Evolutionary conservation across 1,140 invertebrate genomes (phyloP).

Genomic region (Caerostris darwini): DNA sequence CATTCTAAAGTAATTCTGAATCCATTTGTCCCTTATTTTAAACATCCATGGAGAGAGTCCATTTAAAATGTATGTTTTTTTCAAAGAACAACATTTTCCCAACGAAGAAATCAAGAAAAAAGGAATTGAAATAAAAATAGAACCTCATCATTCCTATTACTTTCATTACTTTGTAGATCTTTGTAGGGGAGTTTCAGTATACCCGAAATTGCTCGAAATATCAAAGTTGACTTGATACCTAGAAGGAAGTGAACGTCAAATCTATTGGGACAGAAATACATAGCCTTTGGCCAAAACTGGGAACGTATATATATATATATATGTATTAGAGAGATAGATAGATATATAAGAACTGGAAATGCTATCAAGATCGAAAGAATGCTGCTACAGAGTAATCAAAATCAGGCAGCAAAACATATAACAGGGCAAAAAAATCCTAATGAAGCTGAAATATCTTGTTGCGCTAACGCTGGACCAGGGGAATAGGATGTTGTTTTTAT

Average conservation of each 20-base stretch:
- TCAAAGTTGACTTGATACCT: conserved; percentile 11
- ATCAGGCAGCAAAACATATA: not conserved
- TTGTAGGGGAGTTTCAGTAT: not conserved
- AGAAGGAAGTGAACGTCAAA: not conserved
- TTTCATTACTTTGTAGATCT: conserved; percentile 7
- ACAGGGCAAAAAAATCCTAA: conserved; percentile 30
- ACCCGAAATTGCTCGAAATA: not conserved
- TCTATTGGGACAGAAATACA: conserved; percentile 38
- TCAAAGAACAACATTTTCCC: not conserved
- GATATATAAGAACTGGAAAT: conserved; percentile 6
- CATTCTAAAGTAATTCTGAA: too few species aligned
- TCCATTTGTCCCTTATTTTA: too few species aligned
- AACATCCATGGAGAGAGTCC: not conserved
- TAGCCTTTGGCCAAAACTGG: not conserved
- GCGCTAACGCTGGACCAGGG: not conserved
- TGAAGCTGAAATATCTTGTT: conserved; percentile 38
- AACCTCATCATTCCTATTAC: not conserved
- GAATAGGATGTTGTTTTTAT: conserved; percentile 20
- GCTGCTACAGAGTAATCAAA: conserved; percentile 32
- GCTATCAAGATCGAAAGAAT: conserved; percentile 47
- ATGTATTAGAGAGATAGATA: not conserved
- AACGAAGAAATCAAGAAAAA: not conserved
- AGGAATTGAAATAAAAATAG: conserved; percentile 12
- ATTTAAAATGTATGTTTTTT: not conserved
- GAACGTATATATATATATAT: not conserved